Evolutionary conservation across 2,113 vertebrate species (phyloP), one percentile per base, ranked within the genome.

Genomic region (Paramormyrops kingsleyae): DNA sequence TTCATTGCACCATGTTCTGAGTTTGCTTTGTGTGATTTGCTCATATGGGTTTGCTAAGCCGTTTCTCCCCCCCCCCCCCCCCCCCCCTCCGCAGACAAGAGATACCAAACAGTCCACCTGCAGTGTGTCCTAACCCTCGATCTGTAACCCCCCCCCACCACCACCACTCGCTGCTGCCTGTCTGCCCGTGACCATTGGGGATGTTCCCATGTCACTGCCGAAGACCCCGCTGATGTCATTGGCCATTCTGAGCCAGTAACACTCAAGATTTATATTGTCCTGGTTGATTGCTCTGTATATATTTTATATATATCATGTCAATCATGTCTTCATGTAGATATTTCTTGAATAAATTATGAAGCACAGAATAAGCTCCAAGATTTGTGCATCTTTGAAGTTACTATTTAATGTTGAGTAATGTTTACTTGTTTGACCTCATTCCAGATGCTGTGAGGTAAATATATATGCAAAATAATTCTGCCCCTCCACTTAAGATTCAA

Each of bases 341-440:
- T 93, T 93, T 94, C 92, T 92, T 93, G 88, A 96, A 96, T 96
- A 96, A 96, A 96, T 96, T 95, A 96, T 96, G 31, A 42, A 80
- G 39, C 35, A 80, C 21, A 24, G 56, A n/a, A 80, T 80, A 10
- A 4, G 15, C 17, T 80, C 15, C 39, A 42, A 1, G 35, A 42
- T 15, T 19, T 77, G 15, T 77, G 74, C 35, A 19, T 80, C 74
- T 39, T 80, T 77, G 74, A 77, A 77, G 74, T 77, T 80, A 17
- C 74, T 74, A 35, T 74, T 35, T 74, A 35, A 74, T 74, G 4
- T 74, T 74, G 66, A 13, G 27, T 31, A 35, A 31, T 70, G 66
- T 35, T 12, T 15, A 24, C 17, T 74, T 35, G 13, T 35, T 80
- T 77, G 10, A 77, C 27, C 74, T 80, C 74, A 80, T 80, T 80